Base-by-base conservation (phyloP, 2,797 vertebrate species). In the Sylvia borin region DNA sequence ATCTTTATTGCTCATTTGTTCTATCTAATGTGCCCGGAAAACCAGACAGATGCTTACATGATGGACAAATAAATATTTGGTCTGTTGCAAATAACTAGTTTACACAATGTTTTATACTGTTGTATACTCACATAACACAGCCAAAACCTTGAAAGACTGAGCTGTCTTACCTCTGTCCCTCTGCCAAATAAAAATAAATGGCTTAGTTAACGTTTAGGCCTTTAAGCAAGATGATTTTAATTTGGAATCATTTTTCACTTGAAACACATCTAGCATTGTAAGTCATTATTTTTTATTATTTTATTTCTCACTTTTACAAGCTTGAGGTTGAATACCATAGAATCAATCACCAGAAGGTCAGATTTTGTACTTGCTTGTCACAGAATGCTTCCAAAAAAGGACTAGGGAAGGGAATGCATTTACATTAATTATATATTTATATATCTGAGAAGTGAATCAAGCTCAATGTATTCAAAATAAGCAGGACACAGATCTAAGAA, bases 1-100 rank as follows among this genome's bases (percentile, higher is more conserved):
- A 9, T 12, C 75, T 83, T 67, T 61, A 38, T 9, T 11, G 24
- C 8, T 54, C 18, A 42, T 70, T 75, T 67, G 20, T 62, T 79
- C 16, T 13, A 50, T 40, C 14, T 61, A 65, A 53, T 64, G 2
- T 40, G 31, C 21, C 25, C 43, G 8, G 7, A 84, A 93, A 94
- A 84, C 9, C 43, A 92, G 70, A 88, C 14, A 75, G 92, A 84
- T 92, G 36, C 47, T 93, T 95, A 93, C 51, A 76, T 38, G 43
- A 81, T 17, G 84, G 32, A 62, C 22, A 93, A 94, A 88, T 86
- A 95, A 95, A 93, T 93, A 62, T 92, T 95, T 96, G 66, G 73
- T 78, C 92, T 92, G 43, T 62, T 62, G 32, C 32, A 94, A 94
- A 70, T 32, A 81, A 66, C 51, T 70, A 48, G 80, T 84, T 83